A percentile compares a stretch with the other conserved stretches of the same genome.
These are phyloP conservation scores for Perca fluviatilis DNA, from an alignment of 2,113 vertebrate species.

Conservation along the genomic window DNA sequence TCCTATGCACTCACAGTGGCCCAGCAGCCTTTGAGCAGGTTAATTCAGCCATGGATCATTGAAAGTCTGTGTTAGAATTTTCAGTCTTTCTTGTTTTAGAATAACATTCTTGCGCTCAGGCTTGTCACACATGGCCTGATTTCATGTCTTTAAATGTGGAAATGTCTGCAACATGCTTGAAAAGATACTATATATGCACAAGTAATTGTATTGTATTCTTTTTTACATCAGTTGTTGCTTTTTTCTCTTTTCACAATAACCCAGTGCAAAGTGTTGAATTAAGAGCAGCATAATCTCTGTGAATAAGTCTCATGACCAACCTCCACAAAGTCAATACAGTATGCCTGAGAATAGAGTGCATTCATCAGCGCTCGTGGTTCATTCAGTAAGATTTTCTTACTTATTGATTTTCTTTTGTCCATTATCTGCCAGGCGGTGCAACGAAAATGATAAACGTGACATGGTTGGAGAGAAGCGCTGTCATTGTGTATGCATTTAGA, in stretches of 20 bases:
- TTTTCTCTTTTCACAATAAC: neutral
- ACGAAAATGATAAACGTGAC: constrained; percentile 61
- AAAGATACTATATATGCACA: neutral
- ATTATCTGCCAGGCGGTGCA: constrained; percentile 63
- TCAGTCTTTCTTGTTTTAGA: neutral
- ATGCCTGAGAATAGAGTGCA: constrained; percentile 34
- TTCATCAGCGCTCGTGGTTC: constrained; percentile 55
- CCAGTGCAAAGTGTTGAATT: constrained; percentile 10
- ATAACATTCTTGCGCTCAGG: neutral
- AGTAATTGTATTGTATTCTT: neutral
- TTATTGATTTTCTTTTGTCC: constrained; percentile 75
- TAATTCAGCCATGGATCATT: neutral
- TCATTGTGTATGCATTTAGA: constrained; percentile 74
- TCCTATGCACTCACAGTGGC: too few species aligned
- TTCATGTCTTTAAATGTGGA: neutral
- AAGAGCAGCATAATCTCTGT: constrained; percentile 7
- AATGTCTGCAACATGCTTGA: neutral
- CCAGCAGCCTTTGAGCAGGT: neutral
- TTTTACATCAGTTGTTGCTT: neutral
- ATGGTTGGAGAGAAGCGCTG: constrained; percentile 47
- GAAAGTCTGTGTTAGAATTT: neutral
- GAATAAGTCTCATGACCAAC: constrained; percentile 15
- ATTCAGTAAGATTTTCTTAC: constrained; percentile 62
- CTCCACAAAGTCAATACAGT: constrained; percentile 33
- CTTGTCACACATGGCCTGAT: neutral